A percentile compares a stretch with the other conserved stretches of the same genome.
phyloP scores from a whole-genome alignment of 2,113 vertebrate species.

The Benitochromis conjunctus region DNA sequence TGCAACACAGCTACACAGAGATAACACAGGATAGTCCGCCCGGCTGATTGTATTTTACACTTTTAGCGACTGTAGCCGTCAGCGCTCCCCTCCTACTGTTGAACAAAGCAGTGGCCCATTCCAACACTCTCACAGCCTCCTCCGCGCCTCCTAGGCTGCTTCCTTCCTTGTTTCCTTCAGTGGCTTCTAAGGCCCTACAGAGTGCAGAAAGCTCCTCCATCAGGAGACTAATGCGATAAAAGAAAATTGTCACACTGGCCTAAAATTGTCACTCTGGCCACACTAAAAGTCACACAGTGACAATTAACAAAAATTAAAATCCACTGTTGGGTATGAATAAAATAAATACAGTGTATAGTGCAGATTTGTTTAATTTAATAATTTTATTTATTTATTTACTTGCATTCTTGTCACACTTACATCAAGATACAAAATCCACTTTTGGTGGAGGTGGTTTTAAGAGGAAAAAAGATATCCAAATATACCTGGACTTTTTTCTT shows the following conservation, averaged over 20 bases:
- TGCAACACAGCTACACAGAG: background rate
- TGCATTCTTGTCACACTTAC: background rate
- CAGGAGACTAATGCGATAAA: background rate
- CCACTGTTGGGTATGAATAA: background rate
- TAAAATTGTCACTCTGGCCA: background rate
- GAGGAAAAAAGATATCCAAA: background rate
- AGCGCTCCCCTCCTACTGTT: conserved; percentile 53
- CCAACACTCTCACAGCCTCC: conserved; percentile 1
- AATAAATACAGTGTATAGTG: background rate
- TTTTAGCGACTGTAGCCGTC: background rate
- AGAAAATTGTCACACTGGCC: background rate
- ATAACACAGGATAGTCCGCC: background rate
- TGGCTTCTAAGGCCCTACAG: background rate
- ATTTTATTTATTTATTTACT: background rate
- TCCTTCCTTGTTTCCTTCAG: conserved; percentile 6
- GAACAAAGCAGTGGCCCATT: conserved; percentile 62
- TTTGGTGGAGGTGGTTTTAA: background rate
- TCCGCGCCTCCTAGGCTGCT: background rate
- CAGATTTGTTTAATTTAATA: background rate
- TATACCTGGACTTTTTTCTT: background rate
- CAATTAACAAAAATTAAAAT: background rate
- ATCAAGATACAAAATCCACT: background rate
- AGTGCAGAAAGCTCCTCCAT: background rate
- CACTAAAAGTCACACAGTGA: background rate
- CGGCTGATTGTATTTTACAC: background rate